phyloP scores from a whole-genome alignment of 2,113 vertebrate genomes.

The Urocolius indicus region DNA sequence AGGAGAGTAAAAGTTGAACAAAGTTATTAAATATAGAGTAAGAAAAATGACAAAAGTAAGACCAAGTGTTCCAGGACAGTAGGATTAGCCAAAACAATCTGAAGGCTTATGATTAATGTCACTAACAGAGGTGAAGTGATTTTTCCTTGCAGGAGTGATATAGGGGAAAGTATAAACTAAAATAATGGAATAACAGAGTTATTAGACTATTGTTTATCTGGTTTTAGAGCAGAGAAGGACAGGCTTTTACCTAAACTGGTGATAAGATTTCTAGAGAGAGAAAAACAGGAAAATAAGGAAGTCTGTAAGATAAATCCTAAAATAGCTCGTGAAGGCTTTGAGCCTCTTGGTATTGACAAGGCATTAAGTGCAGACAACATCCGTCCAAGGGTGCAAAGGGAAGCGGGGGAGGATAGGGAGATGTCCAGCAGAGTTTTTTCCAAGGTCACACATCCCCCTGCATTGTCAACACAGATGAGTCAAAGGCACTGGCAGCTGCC shows the following conservation, averaged over 20 bases:
- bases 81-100: neutral
- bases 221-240: neutral
- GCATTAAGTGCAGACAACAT: conserved; percentile 10
- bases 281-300: conserved; percentile 31
- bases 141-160: neutral
- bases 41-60: neutral
- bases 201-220: neutral
- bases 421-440: neutral
- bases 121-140: neutral
- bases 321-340: neutral
- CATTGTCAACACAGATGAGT: neutral
- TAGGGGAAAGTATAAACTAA: neutral
- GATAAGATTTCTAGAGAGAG: neutral
- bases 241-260: conserved; percentile 19
- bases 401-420: neutral
- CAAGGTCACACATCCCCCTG: neutral
- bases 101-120: neutral
- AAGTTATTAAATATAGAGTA: neutral
- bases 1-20: neutral
- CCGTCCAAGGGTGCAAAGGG: neutral
- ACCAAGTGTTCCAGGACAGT: neutral
- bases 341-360: neutral
- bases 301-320: conserved; percentile 38
- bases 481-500: neutral
- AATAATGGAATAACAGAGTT: neutral